Conservation (phyloP, 2,797 vertebrate genomes). For the Rachycentron canadum region DNA sequence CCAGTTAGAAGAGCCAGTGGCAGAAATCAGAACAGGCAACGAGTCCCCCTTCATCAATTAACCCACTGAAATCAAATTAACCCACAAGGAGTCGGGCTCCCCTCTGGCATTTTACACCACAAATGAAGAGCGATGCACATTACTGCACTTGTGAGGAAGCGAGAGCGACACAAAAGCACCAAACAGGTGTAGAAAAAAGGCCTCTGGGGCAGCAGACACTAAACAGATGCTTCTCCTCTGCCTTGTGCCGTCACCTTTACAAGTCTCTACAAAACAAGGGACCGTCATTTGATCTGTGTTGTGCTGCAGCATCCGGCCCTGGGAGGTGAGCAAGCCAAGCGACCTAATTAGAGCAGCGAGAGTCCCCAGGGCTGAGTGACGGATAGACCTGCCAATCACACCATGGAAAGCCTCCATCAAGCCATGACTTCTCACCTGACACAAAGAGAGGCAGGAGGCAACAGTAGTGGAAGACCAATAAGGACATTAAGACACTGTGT, state of each 20-base stretch:
- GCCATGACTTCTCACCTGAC: constrained; percentile 82
- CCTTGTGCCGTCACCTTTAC: constrained; percentile 81
- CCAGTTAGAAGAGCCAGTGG: constrained; percentile 59
- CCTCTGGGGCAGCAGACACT: constrained; percentile 71
- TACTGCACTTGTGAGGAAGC: constrained; percentile 62
- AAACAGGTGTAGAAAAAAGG: constrained; percentile 78
- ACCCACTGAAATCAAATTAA: constrained; percentile 81
- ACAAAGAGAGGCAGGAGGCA: constrained; percentile 63
- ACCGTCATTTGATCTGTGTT: constrained; percentile 82
- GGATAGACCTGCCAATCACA: constrained; percentile 87
- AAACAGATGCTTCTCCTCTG: constrained; percentile 82
- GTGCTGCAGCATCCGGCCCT: constrained; percentile 78
- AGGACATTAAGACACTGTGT: constrained; percentile 56
- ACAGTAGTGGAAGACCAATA: constrained; percentile 50
- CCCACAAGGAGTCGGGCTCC: constrained; percentile 73
- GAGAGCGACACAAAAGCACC: constrained; percentile 63
- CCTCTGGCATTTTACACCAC: constrained; percentile 72
- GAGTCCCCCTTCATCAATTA: constrained; percentile 82
- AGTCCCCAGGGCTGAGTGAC: constrained; percentile 85
- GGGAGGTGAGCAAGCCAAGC: constrained; percentile 83
- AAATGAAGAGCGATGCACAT: constrained; percentile 78
- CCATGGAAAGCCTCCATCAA: constrained; percentile 70
- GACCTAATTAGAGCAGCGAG: constrained; percentile 85
- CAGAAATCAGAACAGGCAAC: constrained; percentile 74
- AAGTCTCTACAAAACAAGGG: constrained; percentile 79